These are phyloP conservation scores for Calidris pugnax DNA, from an alignment of 2,113 vertebrate species.

Conservation along the genomic window DNA sequence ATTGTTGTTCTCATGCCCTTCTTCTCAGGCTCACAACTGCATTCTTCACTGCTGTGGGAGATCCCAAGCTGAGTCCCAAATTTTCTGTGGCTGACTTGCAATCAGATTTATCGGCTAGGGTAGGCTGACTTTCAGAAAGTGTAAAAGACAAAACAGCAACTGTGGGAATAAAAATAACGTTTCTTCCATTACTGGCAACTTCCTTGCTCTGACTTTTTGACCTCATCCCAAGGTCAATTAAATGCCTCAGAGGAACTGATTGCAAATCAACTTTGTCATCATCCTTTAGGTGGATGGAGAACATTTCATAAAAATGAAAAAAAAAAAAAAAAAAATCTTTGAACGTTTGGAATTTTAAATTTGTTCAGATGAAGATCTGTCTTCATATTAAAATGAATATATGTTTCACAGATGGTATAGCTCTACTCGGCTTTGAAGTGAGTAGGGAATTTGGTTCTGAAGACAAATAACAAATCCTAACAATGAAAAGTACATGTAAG, in stretches of 20 bases:
- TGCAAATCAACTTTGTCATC: background rate
- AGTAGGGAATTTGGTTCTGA: background rate
- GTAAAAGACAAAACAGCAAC: background rate
- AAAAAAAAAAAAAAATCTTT: background rate
- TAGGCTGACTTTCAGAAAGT: background rate
- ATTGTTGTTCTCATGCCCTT: background rate
- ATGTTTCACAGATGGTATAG: background rate
- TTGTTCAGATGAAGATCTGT: background rate
- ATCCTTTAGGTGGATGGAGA: background rate
- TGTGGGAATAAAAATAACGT: background rate
- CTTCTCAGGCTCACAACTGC: background rate
- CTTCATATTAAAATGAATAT: background rate
- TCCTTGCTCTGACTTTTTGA: conserved; percentile 9
- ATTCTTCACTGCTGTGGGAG: background rate
- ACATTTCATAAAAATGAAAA: background rate
- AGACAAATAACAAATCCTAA: background rate
- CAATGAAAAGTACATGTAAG: background rate
- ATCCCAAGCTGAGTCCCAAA: background rate
- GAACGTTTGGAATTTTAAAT: background rate
- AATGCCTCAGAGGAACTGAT: background rate
- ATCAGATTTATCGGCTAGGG: background rate
- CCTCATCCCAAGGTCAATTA: background rate
- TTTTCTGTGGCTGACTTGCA: background rate
- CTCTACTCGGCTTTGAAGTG: background rate
- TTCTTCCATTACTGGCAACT: background rate